Conservation (phyloP, 35 echinoderm and acorn worm genomes). For the Lytechinus variegatus region DNA sequence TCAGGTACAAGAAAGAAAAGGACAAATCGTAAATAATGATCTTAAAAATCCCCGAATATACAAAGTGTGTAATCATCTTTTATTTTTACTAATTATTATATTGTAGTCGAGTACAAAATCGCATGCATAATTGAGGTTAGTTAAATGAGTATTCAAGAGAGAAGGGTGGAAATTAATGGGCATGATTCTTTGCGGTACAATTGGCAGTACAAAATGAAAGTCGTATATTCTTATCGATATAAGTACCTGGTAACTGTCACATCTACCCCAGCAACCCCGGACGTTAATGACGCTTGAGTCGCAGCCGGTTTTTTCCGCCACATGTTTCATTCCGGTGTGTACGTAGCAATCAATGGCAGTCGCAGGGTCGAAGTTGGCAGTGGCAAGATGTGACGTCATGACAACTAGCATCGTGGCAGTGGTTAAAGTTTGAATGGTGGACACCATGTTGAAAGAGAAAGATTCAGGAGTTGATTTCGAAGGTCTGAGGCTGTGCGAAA, state of each 20-base stretch:
- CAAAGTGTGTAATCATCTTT: no score
- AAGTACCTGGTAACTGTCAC: conserved; percentile 79
- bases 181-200: not conserved
- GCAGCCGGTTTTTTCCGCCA: conserved; percentile 72
- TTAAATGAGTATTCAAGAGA: not conserved
- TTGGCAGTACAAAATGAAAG: not conserved
- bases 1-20: no score
- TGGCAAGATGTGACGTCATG: not conserved
- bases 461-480: not conserved
- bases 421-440: not conserved
- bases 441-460: not conserved
- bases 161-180: not conserved
- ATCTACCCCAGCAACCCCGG: conserved; percentile 84
- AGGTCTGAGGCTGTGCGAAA: not conserved
- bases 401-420: conserved; percentile 5
- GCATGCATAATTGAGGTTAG: no score
- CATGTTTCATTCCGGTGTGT: conserved; percentile 80
- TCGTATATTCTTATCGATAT: not conserved
- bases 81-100: no score
- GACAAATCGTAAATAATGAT: no score
- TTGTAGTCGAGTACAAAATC: no score
- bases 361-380: conserved; percentile 58
- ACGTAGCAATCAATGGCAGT: conserved; percentile 78
- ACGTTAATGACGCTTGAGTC: conserved; percentile 56
- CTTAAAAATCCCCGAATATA: no score